These are phyloP conservation scores for Emmelina monodactyla DNA, from an alignment of 2,888 invertebrate species.

Conservation along the genomic window DNA sequence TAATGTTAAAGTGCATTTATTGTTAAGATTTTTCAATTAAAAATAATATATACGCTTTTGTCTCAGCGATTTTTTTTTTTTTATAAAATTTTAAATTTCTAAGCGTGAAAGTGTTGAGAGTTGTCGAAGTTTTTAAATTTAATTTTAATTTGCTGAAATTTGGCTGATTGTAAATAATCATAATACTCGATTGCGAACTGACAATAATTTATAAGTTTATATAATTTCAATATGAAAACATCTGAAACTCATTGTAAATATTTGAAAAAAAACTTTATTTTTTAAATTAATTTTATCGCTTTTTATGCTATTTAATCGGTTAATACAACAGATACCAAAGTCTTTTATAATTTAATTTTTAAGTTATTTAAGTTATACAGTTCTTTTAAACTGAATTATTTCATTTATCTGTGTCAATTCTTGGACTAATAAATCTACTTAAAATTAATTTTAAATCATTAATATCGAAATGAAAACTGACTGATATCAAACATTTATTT, in stretches of 20 bases:
- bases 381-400: conserved; percentile 35
- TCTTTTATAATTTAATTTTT: conserved; percentile 57
- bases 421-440: conserved; percentile 27
- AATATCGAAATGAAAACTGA: conserved; percentile 18
- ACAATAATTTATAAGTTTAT: conserved; percentile 58
- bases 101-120: too few relatives aligned
- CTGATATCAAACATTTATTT: conserved; percentile 13
- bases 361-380: conserved; percentile 53
- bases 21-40: too few relatives aligned
- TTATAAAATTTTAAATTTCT: too few relatives aligned
- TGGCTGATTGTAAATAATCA: conserved; percentile 38
- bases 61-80: too few relatives aligned
- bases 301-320: conserved; percentile 58
- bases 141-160: conserved; percentile 21
- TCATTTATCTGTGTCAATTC: conserved; percentile 27
- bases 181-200: conserved; percentile 63
- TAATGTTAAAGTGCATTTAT: too few relatives aligned
- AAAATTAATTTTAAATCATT: conserved; percentile 17
- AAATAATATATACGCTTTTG: too few relatives aligned
- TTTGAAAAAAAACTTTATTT: conserved; percentile 50
- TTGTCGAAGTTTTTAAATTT: conserved; percentile 11
- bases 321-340: conserved; percentile 64
- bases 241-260: conserved; percentile 47
- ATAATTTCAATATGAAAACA: conserved; percentile 42
- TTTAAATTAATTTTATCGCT: conserved; percentile 45